Percentiles rank a stretch among this genome's conserved stretches.
Evolutionary conservation across 2,113 vertebrate genomes (phyloP).

Genomic region (Gymnogyps californianus): DNA sequence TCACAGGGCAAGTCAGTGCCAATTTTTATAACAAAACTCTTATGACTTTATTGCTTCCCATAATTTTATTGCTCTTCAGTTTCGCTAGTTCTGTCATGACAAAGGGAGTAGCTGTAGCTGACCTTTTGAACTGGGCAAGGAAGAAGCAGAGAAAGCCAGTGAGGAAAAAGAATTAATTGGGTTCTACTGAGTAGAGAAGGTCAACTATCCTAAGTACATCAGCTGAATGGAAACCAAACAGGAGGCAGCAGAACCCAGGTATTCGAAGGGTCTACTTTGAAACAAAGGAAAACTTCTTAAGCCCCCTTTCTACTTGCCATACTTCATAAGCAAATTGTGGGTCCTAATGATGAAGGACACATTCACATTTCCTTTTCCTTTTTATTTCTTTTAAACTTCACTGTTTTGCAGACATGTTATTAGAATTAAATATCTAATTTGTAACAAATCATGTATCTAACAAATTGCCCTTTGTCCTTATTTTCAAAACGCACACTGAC

Average conservation of each 20-base stretch:
- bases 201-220: background rate
- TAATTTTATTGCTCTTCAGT: background rate
- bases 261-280: background rate
- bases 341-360: background rate
- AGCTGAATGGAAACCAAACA: background rate
- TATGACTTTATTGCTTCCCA: background rate
- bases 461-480: background rate
- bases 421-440: background rate
- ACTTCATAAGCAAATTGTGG: background rate
- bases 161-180: background rate
- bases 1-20: background rate
- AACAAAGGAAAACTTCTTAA: background rate
- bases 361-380: background rate
- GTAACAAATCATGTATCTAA: background rate
- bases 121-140: background rate
- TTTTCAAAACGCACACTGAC: background rate
- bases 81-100: background rate
- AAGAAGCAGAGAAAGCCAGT: background rate
- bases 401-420: background rate
- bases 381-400: background rate
- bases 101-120: background rate
- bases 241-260: background rate
- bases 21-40: background rate
- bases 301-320: background rate
- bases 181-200: background rate